Evolutionary conservation across 2,797 vertebrate species (phyloP), one percentile per base, ranked within the genome.

Genomic region (Pipistrellus kuhlii): DNA sequence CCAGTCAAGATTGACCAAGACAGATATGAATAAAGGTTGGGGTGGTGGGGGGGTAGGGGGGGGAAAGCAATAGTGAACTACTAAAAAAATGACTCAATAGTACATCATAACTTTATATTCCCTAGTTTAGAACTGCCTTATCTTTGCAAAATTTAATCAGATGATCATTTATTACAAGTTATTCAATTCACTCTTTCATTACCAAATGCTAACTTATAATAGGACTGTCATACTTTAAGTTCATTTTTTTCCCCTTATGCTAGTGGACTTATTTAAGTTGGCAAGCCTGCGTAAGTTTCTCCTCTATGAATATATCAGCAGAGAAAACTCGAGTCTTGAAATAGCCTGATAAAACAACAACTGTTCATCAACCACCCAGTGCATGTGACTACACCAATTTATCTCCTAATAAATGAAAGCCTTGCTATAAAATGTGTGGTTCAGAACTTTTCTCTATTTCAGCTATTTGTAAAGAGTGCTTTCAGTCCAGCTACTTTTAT

Each of bases 211-310:
- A 64, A 71, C n/a, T 82, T 86, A 69, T 13, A 85, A 57, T 21
- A 88, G 10, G 7, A 55, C 23, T 78, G 9, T 93, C 38, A 66
- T 5, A 64, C 66, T 90, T 91, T 86, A 53, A 96, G 10, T 81
- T 73, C 21, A 44, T 18, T 6, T 53, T 77, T 9, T 64, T 53
- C 48, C 53, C 64, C 9, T 38, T 32, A 18, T 35, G 3, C 23
- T 46, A 13, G 17, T 20, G 14, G 23, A 76, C 11, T 77, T 64
- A 69, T 71, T 88, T 93, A 68, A 86, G 8, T 88, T 30, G 32
- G 5, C 12, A 93, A 82, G 4, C 0, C 4, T 41, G 23, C 27
- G 21, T 35, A 48, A 35, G n/a, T 55, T 88, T 13, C 11, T 92
- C 25, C 64, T n/a, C 32, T 23, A 85, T 53, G 1, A 72, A 18